Percentiles rank a stretch among this genome's conserved stretches.
phyloP scores from a whole-genome alignment of 2,797 vertebrate species.

The Neosalanx taihuensis region DNA sequence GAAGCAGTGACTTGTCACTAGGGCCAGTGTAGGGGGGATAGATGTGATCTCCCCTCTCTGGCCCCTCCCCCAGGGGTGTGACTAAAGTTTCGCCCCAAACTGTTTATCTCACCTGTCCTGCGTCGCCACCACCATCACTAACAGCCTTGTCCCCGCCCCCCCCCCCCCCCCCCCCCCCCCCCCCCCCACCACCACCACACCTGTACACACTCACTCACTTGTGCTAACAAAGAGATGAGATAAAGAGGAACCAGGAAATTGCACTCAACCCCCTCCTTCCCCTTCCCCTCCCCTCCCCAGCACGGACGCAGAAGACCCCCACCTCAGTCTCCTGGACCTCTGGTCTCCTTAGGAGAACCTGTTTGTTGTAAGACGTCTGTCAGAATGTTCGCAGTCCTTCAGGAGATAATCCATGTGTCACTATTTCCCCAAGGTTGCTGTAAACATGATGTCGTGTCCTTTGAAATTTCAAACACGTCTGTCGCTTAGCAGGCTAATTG shows the following conservation, averaged over 20 bases:
- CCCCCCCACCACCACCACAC: not conserved
- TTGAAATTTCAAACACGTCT: not conserved
- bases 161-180: not conserved
- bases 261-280: not conserved
- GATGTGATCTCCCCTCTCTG: not conserved
- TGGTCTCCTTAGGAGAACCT: not conserved
- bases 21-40: not conserved
- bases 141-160: constrained; percentile 46
- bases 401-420: not conserved
- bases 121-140: constrained; percentile 14
- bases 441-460: not conserved
- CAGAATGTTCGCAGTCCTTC: constrained; percentile 7
- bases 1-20: not conserved
- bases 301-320: not conserved
- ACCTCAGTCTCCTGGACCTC: constrained; percentile 6
- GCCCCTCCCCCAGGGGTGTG: constrained; percentile 3
- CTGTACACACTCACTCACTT: constrained; percentile 6
- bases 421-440: not conserved
- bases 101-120: constrained; percentile 41
- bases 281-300: not conserved
- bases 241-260: no score
- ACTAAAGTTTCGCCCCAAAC: not conserved
- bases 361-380: not conserved
- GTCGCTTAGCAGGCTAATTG: not conserved
- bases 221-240: no score